Evolutionary conservation across 2,113 vertebrate species (phyloP), one percentile per base, ranked within the genome.

Genomic region (Ivindomyrus marchei): DNA sequence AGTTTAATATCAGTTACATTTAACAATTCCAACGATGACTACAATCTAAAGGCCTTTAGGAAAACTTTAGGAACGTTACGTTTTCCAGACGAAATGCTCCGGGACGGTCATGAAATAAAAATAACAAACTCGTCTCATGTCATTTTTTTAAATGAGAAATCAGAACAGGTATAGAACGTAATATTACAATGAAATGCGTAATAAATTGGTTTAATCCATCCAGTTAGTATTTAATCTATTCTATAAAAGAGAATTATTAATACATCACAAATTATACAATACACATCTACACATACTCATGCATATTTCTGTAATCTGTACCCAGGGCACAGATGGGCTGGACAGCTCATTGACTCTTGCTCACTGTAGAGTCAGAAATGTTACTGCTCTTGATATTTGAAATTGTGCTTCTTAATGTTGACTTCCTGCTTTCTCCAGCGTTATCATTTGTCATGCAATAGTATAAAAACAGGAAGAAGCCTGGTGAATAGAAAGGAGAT

Each of bases 401-500:
- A 77, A 6, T 6, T 19, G 27, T 49, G n/a, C 1, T 31, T 24
- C n/a, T 36, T 7, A 1, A 0, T n/a, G 5, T 46, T 36, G 90
- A 88, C 3, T 1, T 62, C 11, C 0, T 89, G 27, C 6, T n/a
- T 5, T 91, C 91, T 49, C 45, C 77, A 0, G 27, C 0, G 1
- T 11, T 46, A n/a, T 1, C 52, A n/a, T 88, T 92, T 74, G 88
- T 93, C 7, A 92, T 93, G 88, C 94, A 91, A 90, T 96, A 95
- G 91, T 95, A 96, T 90, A 96, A 88, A 85, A 95, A 96, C 39
- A 96, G 90, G 91, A 94, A 95, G 85, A 96, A 94, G 88, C 95
- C 95, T 96, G 91, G 8, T n/a, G 2, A 85, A 91, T 8, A 53
- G 88, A 80, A 27, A 89, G 27, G 15, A n/a, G 6, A 45, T 27